A percentile compares a stretch with the other conserved stretches of the same genome.
Conservation (phyloP, 2,888 invertebrate species). For the Ernsta delagoae region DNA sequence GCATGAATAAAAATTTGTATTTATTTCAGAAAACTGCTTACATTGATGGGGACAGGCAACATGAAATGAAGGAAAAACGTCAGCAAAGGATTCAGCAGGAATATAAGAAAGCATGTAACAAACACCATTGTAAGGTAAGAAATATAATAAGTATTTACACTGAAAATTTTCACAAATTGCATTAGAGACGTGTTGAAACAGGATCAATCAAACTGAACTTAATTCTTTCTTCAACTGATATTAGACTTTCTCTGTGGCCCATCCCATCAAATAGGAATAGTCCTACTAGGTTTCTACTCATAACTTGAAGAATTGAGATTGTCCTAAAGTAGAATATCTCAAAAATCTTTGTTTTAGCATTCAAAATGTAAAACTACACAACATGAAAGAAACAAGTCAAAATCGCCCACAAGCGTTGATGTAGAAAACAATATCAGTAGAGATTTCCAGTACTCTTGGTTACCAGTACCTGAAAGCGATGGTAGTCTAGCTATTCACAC, state of each 20-base stretch:
- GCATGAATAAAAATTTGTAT: no score
- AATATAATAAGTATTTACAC: background rate
- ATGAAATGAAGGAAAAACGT: constrained; percentile 58
- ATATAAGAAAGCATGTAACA: constrained; percentile 65
- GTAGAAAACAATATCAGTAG: constrained; percentile 49
- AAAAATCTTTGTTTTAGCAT: constrained; percentile 11
- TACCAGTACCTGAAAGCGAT: constrained; percentile 78
- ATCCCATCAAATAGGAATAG: no score
- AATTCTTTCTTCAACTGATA: no score
- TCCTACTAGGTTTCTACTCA: no score
- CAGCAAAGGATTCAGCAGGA: constrained; percentile 71
- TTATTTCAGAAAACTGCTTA: constrained; percentile 63
- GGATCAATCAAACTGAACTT: no score
- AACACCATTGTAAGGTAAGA: constrained; percentile 56
- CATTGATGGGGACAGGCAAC: constrained; percentile 65
- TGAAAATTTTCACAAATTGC: no score
- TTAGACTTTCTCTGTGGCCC: no score
- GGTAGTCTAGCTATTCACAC: constrained; percentile 68
- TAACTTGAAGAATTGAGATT: no score
- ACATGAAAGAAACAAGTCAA: constrained; percentile 42
- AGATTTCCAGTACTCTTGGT: constrained; percentile 75
- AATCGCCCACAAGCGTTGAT: constrained; percentile 51
- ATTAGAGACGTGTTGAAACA: no score
- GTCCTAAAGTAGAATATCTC: no score
- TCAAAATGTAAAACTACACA: constrained; percentile 12